A percentile compares a stretch with the other conserved stretches of the same genome.
These are phyloP conservation scores for Caenorhabditis angaria DNA, from an alignment of 2,888 invertebrate species.

Conservation along the genomic window DNA sequence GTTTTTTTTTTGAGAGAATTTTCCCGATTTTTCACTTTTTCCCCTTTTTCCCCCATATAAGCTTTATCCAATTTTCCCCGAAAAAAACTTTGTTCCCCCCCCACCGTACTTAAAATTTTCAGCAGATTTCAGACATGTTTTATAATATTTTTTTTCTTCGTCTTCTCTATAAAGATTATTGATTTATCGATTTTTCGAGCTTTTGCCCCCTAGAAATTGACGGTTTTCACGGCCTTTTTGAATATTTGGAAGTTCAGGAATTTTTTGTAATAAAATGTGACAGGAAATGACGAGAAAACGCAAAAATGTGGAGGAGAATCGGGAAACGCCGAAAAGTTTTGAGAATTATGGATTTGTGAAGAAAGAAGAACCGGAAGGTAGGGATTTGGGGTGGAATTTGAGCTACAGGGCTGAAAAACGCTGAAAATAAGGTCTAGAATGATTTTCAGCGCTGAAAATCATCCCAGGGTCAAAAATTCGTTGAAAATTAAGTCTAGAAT, in stretches of 20 bases:
- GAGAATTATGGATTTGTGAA: conserved; percentile 32
- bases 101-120: neutral
- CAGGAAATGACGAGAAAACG: conserved; percentile 46
- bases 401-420: too few species aligned
- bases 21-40: conserved; percentile 20
- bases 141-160: neutral
- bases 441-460: too few species aligned
- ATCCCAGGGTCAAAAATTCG: too few species aligned
- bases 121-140: conserved; percentile 3
- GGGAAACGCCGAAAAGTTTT: conserved; percentile 9
- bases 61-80: too few species aligned
- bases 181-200: too few species aligned
- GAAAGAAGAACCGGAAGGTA: too few species aligned
- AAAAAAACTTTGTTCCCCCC: too few species aligned
- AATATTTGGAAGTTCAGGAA: neutral
- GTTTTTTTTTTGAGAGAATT: neutral
- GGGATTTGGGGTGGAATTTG: too few species aligned
- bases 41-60: neutral
- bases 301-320: conserved; percentile 41
- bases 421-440: too few species aligned
- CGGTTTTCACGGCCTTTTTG: neutral
- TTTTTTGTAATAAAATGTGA: neutral
- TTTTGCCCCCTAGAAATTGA: too few species aligned
- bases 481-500: neutral
- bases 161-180: neutral